phyloP scores from a whole-genome alignment of 2,888 invertebrate species.

The Eueremaeus valkanovi region DNA sequence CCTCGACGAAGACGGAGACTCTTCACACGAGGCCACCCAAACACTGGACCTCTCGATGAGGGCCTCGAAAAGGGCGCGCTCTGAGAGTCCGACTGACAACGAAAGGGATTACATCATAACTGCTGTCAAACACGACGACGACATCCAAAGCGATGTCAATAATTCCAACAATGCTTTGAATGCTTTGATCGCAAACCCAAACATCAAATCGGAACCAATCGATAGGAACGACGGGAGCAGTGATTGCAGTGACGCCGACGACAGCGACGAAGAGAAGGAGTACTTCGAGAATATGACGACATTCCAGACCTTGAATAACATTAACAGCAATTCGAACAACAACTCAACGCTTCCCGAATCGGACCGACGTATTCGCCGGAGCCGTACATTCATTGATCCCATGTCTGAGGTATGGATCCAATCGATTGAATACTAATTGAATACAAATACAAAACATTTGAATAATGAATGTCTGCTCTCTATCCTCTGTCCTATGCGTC shows the following conservation, averaged over 20 bases:
- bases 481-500: not conserved
- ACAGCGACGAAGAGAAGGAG: slow-evolving; percentile 40
- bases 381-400: slow-evolving; percentile 98
- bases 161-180: slow-evolving; percentile 1
- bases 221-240: slow-evolving; percentile 33
- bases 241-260: slow-evolving; percentile 33
- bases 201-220: slow-evolving; percentile 24
- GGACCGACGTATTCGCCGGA: slow-evolving; percentile 58
- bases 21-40: slow-evolving; percentile 44
- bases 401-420: slow-evolving; percentile 71
- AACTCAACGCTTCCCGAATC: slow-evolving; percentile 40
- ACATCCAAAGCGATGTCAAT: slow-evolving; percentile 35
- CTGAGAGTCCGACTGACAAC: slow-evolving; percentile 39
- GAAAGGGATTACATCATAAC: slow-evolving; percentile 41
- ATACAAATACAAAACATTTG: too few relatives aligned
- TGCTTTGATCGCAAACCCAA: too few relatives aligned
- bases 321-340: not conserved
- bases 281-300: slow-evolving; percentile 24
- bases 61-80: slow-evolving; percentile 40
- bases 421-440: slow-evolving; percentile 51
- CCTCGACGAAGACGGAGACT: slow-evolving; percentile 41
- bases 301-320: slow-evolving; percentile 5
- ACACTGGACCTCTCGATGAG: slow-evolving; percentile 47
- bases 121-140: slow-evolving; percentile 42
- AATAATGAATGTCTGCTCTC: not conserved